Conservation (phyloP, 2,888 invertebrate genomes). For the Metallyticus violacea region DNA sequence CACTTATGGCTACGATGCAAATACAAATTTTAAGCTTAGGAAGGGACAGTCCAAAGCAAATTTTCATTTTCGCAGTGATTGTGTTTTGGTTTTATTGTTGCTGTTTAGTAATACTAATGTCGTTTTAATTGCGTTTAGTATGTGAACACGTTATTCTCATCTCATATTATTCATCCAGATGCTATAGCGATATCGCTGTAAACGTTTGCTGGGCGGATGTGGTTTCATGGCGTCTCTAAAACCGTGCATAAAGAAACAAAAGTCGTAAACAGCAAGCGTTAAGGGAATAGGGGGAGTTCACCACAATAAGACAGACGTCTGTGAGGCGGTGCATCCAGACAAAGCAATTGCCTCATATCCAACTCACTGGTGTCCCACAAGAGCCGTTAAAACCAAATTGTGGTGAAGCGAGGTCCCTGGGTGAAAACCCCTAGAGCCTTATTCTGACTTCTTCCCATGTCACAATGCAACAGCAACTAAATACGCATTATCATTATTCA, state of each 20-base stretch:
- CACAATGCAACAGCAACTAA: no score
- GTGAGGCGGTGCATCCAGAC: not conserved
- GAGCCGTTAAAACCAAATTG: not conserved
- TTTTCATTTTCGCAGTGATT: no score
- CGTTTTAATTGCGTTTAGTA: no score
- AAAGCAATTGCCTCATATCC: not conserved
- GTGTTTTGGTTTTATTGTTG: no score
- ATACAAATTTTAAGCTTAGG: no score
- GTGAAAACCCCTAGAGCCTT: no score
- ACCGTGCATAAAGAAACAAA: not conserved
- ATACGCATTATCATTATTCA: no score
- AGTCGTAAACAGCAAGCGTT: not conserved
- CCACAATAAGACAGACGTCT: not conserved
- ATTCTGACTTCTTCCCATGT: no score
- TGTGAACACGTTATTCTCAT: not conserved
- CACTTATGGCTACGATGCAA: no score
- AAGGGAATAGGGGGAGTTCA: not conserved
- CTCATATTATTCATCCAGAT: not conserved
- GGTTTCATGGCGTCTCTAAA: not conserved
- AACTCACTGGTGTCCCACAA: not conserved
- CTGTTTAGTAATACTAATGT: no score
- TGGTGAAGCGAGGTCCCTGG: not conserved
- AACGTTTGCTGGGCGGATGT: not conserved
- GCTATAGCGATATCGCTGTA: not conserved
- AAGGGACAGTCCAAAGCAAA: no score